Base-by-base conservation (phyloP, 2,113 vertebrate species). In the Plestiodon gilberti region DNA sequence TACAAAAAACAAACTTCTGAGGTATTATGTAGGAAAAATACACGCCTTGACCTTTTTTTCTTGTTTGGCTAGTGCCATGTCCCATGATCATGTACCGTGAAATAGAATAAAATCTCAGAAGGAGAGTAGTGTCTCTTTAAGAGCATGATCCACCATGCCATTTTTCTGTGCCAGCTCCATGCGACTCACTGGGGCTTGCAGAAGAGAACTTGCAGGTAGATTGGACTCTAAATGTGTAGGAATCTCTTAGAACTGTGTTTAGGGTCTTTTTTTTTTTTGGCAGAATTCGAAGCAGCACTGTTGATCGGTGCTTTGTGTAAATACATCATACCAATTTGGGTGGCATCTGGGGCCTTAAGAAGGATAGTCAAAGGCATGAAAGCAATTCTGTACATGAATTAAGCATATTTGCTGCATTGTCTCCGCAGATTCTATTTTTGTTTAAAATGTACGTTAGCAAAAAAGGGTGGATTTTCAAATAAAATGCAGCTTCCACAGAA, bases 401-500 rank as follows among this genome's bases (percentile, higher is more conserved):
- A 94, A 97, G 98, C 98, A 98, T 97, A 97, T 96, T 97, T 98
- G 96, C 97, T 98, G 97, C 97, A 96, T 98, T 96, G 97, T 98
- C 98, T 98, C 96, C 97, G 97, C 97, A 98, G 98, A 98, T 97
- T 98, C 97, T 99, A 98, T 98, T 98, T 98, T 98, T 98, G 97
- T 98, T 98, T 98, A 98, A 98, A 98, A 98, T 98, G 98, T 99
- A 98, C 93, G 97, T 98, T 97, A 97, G 98, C 98, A 97, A 97
- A 87, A 83, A 82, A 61, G 57, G 97, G 98, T 97, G 98, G 97
- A 98, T 99, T 99, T 98, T 98, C 98, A 98, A 98, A 98, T 99
- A 99, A 98, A 98, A 98, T 97, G 98, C 98, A 98, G 98, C 98
- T 99, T 99, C 98, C 98, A 99, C 98, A 98, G 96, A 96, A 92